Evolutionary conservation across 2,888 invertebrate species (phyloP).

Genomic region (Tenthredo mesomela): DNA sequence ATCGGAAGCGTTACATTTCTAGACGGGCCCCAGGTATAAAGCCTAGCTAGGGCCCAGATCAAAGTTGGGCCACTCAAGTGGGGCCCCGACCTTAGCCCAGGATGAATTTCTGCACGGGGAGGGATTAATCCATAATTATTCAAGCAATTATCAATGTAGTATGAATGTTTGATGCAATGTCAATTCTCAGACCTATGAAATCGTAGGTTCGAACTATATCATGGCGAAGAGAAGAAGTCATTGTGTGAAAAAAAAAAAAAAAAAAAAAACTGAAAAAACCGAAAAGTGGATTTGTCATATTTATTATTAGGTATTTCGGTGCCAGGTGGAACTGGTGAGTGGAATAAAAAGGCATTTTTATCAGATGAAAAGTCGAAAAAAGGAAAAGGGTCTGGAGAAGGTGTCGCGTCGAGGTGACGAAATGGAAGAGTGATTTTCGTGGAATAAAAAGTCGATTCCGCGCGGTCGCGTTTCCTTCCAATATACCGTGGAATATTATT

Average conservation of each 20-base stretch:
- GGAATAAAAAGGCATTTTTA: neutral
- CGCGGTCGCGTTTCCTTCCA: neutral
- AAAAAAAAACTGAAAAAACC: neutral
- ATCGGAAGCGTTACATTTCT: too few species aligned
- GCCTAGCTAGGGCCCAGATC: too few species aligned
- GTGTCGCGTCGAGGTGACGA: neutral
- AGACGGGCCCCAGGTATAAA: too few species aligned
- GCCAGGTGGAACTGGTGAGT: neutral
- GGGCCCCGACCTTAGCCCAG: too few species aligned
- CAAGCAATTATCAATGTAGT: too few species aligned
- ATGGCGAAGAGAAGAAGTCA: neutral
- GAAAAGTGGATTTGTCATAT: neutral
- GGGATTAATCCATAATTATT: too few species aligned
- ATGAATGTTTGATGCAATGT: too few species aligned
- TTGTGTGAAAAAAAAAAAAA: neutral
- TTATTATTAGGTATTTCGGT: slow-evolving; percentile 3
- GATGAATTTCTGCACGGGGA: too few species aligned
- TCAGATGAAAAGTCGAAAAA: neutral
- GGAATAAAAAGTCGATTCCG: neutral
- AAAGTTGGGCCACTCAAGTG: too few species aligned
- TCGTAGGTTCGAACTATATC: neutral
- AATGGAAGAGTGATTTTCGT: slow-evolving; percentile 32
- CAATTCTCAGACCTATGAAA: neutral
- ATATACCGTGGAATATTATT: neutral
- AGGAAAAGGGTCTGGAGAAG: neutral